Evolutionary conservation across 2,113 vertebrate species (phyloP).

Genomic region (Procapra przewalskii): DNA sequence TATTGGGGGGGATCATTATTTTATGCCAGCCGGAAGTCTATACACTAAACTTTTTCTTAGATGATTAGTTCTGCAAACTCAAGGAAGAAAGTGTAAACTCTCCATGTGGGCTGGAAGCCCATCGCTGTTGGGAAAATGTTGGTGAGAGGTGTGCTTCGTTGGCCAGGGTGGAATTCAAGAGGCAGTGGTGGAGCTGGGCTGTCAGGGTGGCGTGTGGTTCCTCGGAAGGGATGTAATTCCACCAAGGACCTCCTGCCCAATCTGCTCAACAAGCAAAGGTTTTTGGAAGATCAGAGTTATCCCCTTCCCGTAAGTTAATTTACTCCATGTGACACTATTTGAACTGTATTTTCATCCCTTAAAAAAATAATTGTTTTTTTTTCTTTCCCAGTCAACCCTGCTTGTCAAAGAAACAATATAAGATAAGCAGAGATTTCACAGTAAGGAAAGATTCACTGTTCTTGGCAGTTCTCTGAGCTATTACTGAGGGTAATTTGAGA

Average conservation of each 20-base stretch:
- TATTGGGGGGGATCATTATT: background rate
- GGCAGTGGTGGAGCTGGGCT: accelerated
- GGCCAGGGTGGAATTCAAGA: too few relatives aligned
- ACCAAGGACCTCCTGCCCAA: background rate
- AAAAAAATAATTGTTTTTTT: background rate
- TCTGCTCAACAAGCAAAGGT: background rate
- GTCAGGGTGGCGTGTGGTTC: background rate
- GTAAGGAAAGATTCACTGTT: background rate
- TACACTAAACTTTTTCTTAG: background rate
- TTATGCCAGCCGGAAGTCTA: background rate
- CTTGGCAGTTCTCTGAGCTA: background rate
- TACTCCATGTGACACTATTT: background rate
- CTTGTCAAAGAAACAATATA: background rate
- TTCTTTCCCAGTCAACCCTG: background rate
- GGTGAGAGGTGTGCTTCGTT: background rate
- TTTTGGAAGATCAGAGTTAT: background rate
- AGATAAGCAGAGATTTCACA: background rate
- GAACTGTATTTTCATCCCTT: background rate
- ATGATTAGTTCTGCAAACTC: background rate
- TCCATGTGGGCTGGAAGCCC: background rate
- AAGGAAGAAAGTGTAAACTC: background rate
- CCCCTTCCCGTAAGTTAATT: background rate
- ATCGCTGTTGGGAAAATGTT: background rate
- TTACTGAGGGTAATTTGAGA: background rate
- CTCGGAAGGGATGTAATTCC: accelerated